A percentile compares a stretch with the other conserved stretches of the same genome.
These are phyloP conservation scores for Poeciliopsis paucimaculata DNA, from an alignment of 2,797 vertebrate genomes.

Conservation along the genomic window DNA sequence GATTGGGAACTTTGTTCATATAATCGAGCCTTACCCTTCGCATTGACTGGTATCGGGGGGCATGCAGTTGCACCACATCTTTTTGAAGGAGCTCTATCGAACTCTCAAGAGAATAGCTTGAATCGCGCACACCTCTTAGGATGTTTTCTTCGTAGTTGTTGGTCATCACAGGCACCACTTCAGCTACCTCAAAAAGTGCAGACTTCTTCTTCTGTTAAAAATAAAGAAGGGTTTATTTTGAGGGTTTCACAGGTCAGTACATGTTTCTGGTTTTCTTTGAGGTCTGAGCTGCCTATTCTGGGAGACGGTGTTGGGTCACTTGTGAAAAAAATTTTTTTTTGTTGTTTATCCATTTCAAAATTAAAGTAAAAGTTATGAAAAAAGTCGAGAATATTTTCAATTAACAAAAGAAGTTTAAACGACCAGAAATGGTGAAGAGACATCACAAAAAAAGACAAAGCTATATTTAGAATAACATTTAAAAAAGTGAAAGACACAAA, in stretches of 20 bases:
- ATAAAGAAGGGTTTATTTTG: background rate
- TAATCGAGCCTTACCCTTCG: conserved; percentile 87
- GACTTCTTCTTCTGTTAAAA: conserved; percentile 94
- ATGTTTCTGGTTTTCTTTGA: background rate
- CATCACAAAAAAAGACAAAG: background rate
- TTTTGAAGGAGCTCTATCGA: conserved; percentile 99
- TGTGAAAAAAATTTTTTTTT: background rate
- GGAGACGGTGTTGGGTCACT: background rate
- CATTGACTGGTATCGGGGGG: conserved; percentile 99
- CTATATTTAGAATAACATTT: background rate
- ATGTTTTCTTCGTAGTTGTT: conserved; percentile 99
- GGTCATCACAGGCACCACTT: conserved; percentile 99
- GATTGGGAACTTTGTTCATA: background rate
- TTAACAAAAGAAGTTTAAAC: background rate
- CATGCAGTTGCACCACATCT: conserved; percentile 98
- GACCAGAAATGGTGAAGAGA: background rate
- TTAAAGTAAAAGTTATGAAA: background rate
- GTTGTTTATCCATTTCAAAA: background rate
- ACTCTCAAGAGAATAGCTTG: conserved; percentile 98
- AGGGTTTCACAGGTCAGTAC: background rate
- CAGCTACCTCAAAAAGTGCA: conserved; percentile 99
- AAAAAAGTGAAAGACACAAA: background rate
- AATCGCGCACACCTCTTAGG: conserved; percentile 95
- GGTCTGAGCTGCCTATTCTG: background rate
- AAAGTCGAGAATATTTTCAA: background rate